These are phyloP conservation scores for Ophion obscuratus DNA, from an alignment of 2,888 invertebrate species.

Conservation along the genomic window DNA sequence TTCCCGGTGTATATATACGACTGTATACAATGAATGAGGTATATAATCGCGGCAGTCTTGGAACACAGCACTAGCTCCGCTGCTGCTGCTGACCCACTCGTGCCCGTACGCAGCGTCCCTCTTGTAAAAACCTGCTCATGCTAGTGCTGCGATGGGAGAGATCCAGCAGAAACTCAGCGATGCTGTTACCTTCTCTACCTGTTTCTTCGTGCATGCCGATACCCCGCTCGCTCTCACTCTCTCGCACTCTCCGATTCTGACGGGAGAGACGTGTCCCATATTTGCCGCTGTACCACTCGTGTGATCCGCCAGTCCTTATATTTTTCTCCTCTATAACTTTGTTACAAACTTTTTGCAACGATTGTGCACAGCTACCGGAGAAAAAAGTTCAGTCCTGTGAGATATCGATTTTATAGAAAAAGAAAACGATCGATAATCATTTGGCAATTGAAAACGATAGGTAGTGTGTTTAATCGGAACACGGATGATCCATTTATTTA, in stretches of 20 bases:
- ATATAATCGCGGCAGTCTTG: constrained; percentile 36
- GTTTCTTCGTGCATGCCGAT: constrained; percentile 36
- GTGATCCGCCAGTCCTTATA: constrained; percentile 20
- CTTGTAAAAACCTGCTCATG: constrained; percentile 61
- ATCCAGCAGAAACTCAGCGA: constrained; percentile 25
- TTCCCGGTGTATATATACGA: constrained; percentile 16
- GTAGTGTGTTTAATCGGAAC: too few species aligned
- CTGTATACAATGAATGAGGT: constrained; percentile 5
- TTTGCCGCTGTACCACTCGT: constrained; percentile 64
- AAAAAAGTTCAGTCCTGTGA: constrained; percentile 8
- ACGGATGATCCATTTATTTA: too few species aligned
- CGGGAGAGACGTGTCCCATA: constrained; percentile 71
- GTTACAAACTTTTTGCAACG: constrained; percentile 75
- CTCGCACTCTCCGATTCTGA: constrained; percentile 40
- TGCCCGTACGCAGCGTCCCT: constrained; percentile 49
- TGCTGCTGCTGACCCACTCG: constrained; percentile 58
- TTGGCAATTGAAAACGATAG: background rate
- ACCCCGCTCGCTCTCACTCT: constrained; percentile 27
- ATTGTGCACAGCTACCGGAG: constrained; percentile 65
- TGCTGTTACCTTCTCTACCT: constrained; percentile 26
- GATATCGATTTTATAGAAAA: background rate
- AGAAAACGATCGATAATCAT: background rate
- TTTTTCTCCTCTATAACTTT: background rate
- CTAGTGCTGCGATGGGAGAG: constrained; percentile 20
- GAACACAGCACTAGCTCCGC: constrained; percentile 53